Base-by-base conservation (phyloP, 2,113 vertebrate species). In the Oncorhynchus tshawytscha region DNA sequence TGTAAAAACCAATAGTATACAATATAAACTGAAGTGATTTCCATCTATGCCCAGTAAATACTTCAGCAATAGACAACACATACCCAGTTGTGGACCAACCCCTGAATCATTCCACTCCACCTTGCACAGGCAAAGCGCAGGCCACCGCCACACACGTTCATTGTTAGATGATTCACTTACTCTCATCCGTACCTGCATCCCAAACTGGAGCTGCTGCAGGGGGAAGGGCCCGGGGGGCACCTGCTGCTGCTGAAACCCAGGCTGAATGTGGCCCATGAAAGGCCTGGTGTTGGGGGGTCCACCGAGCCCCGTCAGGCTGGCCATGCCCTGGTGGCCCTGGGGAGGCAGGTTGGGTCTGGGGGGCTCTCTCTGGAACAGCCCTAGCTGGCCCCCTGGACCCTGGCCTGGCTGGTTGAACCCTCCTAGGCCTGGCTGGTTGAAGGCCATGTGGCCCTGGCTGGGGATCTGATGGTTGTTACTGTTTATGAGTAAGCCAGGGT, bases 181-280 rank as follows among this genome's bases (percentile, higher is more conserved):
- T 92, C 91, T 89, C 67, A 87, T 81, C 51, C 86, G 11, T 96
- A 97, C 98, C 96, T 99, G 97, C 90, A 99, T 94, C 85, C 82
- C 92, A 71, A 96, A 96, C 75, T 94, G 95, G 0, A 94, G 78
- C 57, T 96, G 96, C 0, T 95, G 87, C 0, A 94, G 88, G 25
- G 94, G 91, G 65, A 98, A 99, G 11, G 49, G 12, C 49, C 49
- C 49, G 0, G 94, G 94, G 88, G 95, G 95, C 5, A 95, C 96
- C 0, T 96, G 96, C 72, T 91, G 96, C 71, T 91, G 96, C 72
- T 95, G 90, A 83, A 97, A 99, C 9, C 51, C 51, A 1, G 95
- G 94, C 81, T 96, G 97, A 57, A 96, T 91, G 7, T 95, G 96
- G 51, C 95, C 95, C 78, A 97, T 90, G 90, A 97, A 99, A 11